A percentile compares a stretch with the other conserved stretches of the same genome.
Conservation (phyloP, 1,140 invertebrate species). For the Aphelenchoides besseyi region DNA sequence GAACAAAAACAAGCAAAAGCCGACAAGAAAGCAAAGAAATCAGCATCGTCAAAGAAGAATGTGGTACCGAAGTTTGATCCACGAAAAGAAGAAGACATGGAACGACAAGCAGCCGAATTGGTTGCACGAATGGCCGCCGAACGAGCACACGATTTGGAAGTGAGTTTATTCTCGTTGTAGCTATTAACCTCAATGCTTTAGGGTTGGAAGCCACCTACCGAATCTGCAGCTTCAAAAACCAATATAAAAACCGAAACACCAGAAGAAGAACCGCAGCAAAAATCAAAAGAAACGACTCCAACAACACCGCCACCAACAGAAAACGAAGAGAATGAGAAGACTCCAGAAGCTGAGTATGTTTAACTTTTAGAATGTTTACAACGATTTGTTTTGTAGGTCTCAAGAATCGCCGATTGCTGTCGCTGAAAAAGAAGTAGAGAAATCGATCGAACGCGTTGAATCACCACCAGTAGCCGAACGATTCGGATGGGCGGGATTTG, state of each 20-base stretch:
- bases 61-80: constrained; percentile 47
- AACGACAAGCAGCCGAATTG: constrained; percentile 52
- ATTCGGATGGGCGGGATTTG: constrained; percentile 50
- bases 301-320: background rate
- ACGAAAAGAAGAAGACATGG: constrained; percentile 55
- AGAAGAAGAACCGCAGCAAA: background rate
- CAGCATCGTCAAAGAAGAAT: constrained; percentile 24
- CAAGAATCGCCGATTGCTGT: background rate
- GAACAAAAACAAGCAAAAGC: constrained; percentile 55
- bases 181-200: constrained; percentile 22
- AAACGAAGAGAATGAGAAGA: no score
- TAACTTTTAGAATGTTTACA: no score
- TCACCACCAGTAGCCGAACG: constrained; percentile 11
- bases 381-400: no score
- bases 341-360: no score
- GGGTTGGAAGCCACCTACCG: constrained; percentile 38
- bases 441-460: constrained; percentile 14
- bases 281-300: background rate
- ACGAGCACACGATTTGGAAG: constrained; percentile 28
- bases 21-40: constrained; percentile 53
- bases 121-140: constrained; percentile 53
- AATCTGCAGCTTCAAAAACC: constrained; percentile 4
- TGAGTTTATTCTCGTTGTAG: constrained; percentile 19
- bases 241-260: background rate
- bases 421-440: constrained; percentile 21